Evolutionary conservation across 2,797 vertebrate genomes (phyloP).

Genomic region (Petrocephalus schoutedeni): DNA sequence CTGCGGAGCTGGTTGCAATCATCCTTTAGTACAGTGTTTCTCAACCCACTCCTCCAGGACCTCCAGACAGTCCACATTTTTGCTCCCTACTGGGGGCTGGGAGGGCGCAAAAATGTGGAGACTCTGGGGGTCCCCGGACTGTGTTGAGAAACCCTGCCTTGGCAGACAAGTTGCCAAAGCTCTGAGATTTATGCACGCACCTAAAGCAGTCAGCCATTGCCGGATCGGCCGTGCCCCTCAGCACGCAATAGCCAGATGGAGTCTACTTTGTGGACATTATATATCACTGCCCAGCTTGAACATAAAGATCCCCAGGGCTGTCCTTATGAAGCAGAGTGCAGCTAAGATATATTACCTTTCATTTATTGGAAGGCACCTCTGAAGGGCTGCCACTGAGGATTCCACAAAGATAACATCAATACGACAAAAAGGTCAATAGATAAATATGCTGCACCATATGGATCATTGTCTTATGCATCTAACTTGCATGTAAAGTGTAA

Average conservation of each 20-base stretch:
- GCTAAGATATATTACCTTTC: constrained; percentile 27
- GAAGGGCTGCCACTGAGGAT: neutral
- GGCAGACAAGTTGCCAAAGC: constrained; percentile 2
- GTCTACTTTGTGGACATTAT: constrained; percentile 12
- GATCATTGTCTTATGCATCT: neutral
- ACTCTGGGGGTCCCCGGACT: neutral
- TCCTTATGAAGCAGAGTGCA: neutral
- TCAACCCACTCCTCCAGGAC: neutral
- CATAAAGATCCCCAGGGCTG: constrained; percentile 18
- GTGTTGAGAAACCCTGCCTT: neutral
- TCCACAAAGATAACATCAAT: neutral
- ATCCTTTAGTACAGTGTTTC: neutral
- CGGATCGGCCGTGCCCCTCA: constrained; percentile 14
- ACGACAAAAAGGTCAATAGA: neutral
- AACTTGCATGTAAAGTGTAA: neutral
- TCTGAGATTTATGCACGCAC: constrained; percentile 22
- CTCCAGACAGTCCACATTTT: neutral
- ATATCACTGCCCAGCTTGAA: constrained; percentile 32
- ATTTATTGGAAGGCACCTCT: neutral
- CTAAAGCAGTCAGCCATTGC: neutral
- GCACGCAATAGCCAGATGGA: constrained; percentile 32
- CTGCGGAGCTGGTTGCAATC: too few relatives aligned
- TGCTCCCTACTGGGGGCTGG: neutral
- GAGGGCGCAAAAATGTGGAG: neutral
- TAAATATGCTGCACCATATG: neutral